These are phyloP conservation scores for Oryctolagus cuniculus DNA, from an alignment of 2,113 vertebrate species.

Conservation along the genomic window mOryCun1.1 NC_091438.1:142790001-142790500, in stretches of 20 bases:
- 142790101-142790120: not conserved
- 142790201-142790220: too few relatives aligned
- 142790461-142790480: not conserved
- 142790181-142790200: too few relatives aligned
- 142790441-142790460: slow-evolving; percentile 28
- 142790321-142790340: too few relatives aligned
- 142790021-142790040: not conserved
- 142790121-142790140: too few relatives aligned
- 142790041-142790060: not conserved
- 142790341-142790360: too few relatives aligned
- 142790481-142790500: slow-evolving; percentile 39
- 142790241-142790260: too few relatives aligned
- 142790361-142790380: slow-evolving; percentile 10
- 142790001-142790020: not conserved
- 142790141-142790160: too few relatives aligned
- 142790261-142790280: too few relatives aligned
- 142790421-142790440: slow-evolving; percentile 34
- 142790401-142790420: slow-evolving; percentile 14
- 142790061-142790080: not conserved
- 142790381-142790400: not conserved
- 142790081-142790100: not conserved
- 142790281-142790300: too few relatives aligned
- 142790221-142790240: too few relatives aligned
- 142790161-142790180: too few relatives aligned
- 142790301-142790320: too few relatives aligned